Percentiles rank a stretch among this genome's conserved stretches.
These are phyloP conservation scores for Lampris incognitus DNA, from an alignment of 2,113 vertebrate genomes.

Conservation along the genomic window DNA sequence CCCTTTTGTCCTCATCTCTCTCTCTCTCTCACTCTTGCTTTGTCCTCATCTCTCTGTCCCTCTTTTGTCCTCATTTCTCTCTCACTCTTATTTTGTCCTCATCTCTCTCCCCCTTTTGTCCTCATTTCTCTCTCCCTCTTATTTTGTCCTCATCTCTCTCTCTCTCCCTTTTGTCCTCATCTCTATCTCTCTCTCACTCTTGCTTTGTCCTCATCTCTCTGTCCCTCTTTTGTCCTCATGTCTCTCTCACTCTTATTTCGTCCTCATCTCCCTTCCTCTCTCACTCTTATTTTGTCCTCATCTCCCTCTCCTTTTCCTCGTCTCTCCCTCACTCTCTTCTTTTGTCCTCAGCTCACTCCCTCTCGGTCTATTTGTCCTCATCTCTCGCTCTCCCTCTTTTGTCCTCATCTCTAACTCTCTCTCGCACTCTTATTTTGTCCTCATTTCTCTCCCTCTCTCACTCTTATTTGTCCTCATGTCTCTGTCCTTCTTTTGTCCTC, in stretches of 20 bases:
- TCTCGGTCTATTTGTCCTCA: background rate
- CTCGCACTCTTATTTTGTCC: background rate
- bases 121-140: too few relatives aligned
- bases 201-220: background rate
- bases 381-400: background rate
- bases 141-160: background rate
- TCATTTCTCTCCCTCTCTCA: too few relatives aligned
- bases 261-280: too few relatives aligned
- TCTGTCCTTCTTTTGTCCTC: background rate
- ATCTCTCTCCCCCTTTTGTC: too few relatives aligned
- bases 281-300: background rate
- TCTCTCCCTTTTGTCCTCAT: background rate
- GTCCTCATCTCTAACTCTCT: background rate
- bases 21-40: too few relatives aligned
- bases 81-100: too few relatives aligned
- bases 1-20: too few relatives aligned
- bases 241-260: background rate
- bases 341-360: too few relatives aligned
- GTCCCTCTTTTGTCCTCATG: background rate
- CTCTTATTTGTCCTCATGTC: background rate
- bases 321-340: background rate
- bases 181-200: too few relatives aligned
- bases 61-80: too few relatives aligned
- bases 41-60: too few relatives aligned
- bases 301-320: background rate